A percentile compares a stretch with the other conserved stretches of the same genome.
Conservation (phyloP, 2,888 invertebrate species). For the Lasioglossum malachurum region DNA sequence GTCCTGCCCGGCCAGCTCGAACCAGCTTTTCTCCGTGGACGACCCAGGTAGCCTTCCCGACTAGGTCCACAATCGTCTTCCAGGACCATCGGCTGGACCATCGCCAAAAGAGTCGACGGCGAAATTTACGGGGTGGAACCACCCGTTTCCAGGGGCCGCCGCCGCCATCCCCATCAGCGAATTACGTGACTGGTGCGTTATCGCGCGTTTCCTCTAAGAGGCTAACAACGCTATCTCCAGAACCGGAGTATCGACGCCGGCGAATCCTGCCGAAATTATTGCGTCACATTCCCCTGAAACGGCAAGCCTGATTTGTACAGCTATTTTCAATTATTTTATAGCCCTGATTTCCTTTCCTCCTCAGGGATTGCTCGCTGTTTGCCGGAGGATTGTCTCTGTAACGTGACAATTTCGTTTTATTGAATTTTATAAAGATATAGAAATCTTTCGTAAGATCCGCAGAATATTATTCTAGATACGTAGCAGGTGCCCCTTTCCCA, state of each 20-base stretch:
- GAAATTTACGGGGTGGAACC: slow-evolving; percentile 55
- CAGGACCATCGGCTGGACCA: slow-evolving; percentile 56
- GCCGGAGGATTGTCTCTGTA: too few relatives aligned
- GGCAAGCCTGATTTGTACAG: slow-evolving; percentile 12
- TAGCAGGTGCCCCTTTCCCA: too few relatives aligned
- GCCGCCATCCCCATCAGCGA: slow-evolving; percentile 33
- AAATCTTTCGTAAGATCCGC: too few relatives aligned
- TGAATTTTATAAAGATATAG: too few relatives aligned
- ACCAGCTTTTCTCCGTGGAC: slow-evolving; percentile 40
- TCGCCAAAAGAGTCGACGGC: slow-evolving; percentile 57
- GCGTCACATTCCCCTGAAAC: not conserved
- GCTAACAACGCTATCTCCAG: slow-evolving; percentile 22
- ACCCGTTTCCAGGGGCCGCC: not conserved
- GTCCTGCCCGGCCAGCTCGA: slow-evolving; percentile 45
- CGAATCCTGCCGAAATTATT: slow-evolving; percentile 33
- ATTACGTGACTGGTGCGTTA: slow-evolving; percentile 62
- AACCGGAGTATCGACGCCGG: not conserved
- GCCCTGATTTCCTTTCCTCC: not conserved
- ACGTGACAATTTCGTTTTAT: too few relatives aligned
- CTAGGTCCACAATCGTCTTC: slow-evolving; percentile 35
- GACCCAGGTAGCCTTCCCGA: slow-evolving; percentile 23
- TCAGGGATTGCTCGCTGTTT: not conserved
- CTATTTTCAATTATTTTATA: not conserved
- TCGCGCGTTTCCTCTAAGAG: slow-evolving; percentile 12
- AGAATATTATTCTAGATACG: too few relatives aligned